Evolutionary conservation across 1,140 invertebrate genomes (phyloP).

Genomic region (Drosophila orena): DNA sequence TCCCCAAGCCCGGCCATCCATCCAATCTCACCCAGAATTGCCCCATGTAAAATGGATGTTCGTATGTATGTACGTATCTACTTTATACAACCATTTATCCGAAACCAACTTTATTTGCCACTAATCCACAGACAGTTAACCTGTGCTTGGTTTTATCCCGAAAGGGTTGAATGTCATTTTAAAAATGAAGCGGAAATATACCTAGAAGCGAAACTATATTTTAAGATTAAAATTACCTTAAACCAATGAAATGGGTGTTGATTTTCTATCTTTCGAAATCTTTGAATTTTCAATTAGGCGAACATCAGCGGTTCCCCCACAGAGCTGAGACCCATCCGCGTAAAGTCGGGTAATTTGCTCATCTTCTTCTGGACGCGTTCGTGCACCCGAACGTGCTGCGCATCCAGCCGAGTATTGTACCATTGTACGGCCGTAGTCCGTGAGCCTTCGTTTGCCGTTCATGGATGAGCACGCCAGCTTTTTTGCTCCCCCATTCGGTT

Average conservation of each 20-base stretch:
- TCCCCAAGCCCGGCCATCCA: not conserved
- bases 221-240: not conserved
- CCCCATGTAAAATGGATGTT: slow-evolving; percentile 6
- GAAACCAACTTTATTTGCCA: slow-evolving; percentile 2
- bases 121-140: slow-evolving; percentile 18
- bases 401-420: slow-evolving; percentile 55
- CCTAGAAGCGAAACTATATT: too few relatives aligned
- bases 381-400: slow-evolving; percentile 62
- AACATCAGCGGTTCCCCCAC: slow-evolving; percentile 26
- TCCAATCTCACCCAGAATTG: not conserved
- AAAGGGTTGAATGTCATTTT: not conserved
- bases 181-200: too few relatives aligned
- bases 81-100: not conserved
- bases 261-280: slow-evolving; percentile 8
- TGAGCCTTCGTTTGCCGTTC: slow-evolving; percentile 61
- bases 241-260: slow-evolving; percentile 16
- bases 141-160: not conserved
- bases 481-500: slow-evolving; percentile 47
- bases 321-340: slow-evolving; percentile 51
- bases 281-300: slow-evolving; percentile 52
- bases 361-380: slow-evolving; percentile 55
- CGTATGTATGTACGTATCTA: not conserved
- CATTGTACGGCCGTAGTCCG: slow-evolving; percentile 22
- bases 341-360: slow-evolving; percentile 69
- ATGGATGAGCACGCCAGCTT: slow-evolving; percentile 74